These are phyloP conservation scores for Plebejus anna DNA, from an alignment of 2,888 invertebrate genomes.

Conservation along the genomic window DNA sequence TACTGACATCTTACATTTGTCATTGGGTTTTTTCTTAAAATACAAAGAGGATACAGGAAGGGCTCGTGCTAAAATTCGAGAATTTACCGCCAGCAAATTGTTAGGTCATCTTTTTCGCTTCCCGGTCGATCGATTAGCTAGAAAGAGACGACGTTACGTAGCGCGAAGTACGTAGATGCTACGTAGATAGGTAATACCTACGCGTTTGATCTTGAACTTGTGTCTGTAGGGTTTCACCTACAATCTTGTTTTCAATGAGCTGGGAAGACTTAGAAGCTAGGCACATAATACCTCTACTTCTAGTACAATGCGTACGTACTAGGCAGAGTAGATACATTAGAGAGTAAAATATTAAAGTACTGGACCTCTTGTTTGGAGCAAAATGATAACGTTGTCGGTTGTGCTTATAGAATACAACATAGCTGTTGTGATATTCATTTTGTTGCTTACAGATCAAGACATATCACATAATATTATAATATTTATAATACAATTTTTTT, in stretches of 20 bases:
- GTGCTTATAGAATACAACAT: too few relatives aligned
- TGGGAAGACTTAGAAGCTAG: slow-evolving; percentile 28
- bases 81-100: not conserved
- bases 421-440: too few relatives aligned
- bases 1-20: too few relatives aligned
- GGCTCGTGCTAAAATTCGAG: slow-evolving; percentile 3
- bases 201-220: slow-evolving; percentile 42
- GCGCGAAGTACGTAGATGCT: not conserved
- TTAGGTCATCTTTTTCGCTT: slow-evolving; percentile 2
- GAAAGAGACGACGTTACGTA: slow-evolving; percentile 8
- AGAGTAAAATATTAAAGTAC: not conserved
- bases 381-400: too few relatives aligned
- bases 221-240: slow-evolving; percentile 41
- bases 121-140: not conserved
- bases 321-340: not conserved
- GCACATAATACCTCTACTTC: not conserved
- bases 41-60: too few relatives aligned
- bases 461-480: too few relatives aligned
- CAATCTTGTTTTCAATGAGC: slow-evolving; percentile 30
- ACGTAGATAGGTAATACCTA: slow-evolving; percentile 1
- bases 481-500: too few relatives aligned
- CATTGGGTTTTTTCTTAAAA: too few relatives aligned
- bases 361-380: too few relatives aligned
- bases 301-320: not conserved
- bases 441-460: too few relatives aligned